Evolutionary conservation across 1,140 invertebrate genomes (phyloP).

Genomic region (Aculops lycopersici): DNA sequence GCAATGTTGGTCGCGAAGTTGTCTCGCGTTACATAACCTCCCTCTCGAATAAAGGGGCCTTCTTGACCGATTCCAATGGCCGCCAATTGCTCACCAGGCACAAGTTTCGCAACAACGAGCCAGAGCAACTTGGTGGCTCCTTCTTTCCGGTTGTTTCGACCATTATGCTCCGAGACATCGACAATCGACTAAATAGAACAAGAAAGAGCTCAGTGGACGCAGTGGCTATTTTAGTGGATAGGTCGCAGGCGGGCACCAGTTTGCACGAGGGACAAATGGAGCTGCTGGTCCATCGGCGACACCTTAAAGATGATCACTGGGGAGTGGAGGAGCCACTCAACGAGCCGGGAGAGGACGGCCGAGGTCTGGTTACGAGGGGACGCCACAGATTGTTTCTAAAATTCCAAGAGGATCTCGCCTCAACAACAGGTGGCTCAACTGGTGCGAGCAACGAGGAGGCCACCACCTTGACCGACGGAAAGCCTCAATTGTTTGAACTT

Average conservation of each 20-base stretch:
- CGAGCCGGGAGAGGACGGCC: conserved; percentile 30
- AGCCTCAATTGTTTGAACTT: too few species aligned
- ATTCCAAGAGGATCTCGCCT: not conserved
- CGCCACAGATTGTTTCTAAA: conserved; percentile 16
- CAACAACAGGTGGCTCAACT: too few species aligned
- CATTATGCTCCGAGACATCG: conserved; percentile 18
- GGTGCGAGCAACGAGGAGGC: too few species aligned
- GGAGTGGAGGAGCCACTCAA: conserved; percentile 69
- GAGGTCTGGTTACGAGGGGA: conserved; percentile 46
- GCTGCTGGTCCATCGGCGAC: conserved; percentile 33
- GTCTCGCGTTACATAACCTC: conserved; percentile 17
- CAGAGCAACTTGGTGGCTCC: conserved; percentile 42
- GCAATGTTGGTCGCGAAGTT: conserved; percentile 18
- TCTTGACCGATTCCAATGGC: conserved; percentile 26
- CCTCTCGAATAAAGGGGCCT: conserved; percentile 14
- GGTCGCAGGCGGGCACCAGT: conserved; percentile 53
- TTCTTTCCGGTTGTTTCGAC: conserved; percentile 70
- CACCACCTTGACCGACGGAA: too few species aligned
- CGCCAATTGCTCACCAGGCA: conserved; percentile 21
- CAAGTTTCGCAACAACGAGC: conserved; percentile 28
- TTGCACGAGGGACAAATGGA: conserved; percentile 15
- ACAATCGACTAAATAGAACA: conserved; percentile 14
- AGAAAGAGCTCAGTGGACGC: too few species aligned
- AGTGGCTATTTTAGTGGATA: conserved; percentile 36
- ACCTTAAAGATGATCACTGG: conserved; percentile 54